Evolutionary conservation across 2,888 invertebrate species (phyloP).

Genomic region (Busseola fusca): DNA sequence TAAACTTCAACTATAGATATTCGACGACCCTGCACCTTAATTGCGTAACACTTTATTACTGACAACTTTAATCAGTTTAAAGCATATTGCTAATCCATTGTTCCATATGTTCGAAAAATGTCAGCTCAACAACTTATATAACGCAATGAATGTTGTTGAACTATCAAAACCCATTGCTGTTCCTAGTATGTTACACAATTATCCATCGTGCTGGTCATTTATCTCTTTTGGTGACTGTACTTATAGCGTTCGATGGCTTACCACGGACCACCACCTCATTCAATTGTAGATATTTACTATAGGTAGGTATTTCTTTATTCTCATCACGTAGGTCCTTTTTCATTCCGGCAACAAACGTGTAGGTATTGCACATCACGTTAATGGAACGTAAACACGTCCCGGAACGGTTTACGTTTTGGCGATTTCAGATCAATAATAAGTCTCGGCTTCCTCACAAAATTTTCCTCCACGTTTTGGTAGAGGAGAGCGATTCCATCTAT

Average conservation of each 20-base stretch:
- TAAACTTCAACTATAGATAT: too few species aligned
- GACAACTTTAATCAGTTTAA: too few species aligned
- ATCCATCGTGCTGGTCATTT: too few species aligned
- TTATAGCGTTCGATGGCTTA: background rate
- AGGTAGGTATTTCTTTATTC: background rate
- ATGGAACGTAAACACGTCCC: background rate
- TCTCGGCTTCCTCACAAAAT: background rate
- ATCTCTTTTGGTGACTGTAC: too few species aligned
- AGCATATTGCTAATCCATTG: too few species aligned
- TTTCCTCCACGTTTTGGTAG: background rate
- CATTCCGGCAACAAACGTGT: background rate
- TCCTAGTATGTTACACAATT: too few species aligned
- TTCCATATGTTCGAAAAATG: too few species aligned
- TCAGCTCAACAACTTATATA: too few species aligned
- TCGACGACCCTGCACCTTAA: too few species aligned
- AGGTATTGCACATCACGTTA: background rate
- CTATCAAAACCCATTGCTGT: too few species aligned
- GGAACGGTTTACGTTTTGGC: conserved; percentile 1
- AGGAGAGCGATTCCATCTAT: background rate
- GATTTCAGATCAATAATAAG: background rate
- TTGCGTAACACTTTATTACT: too few species aligned
- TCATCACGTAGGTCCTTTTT: background rate
- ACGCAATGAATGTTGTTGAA: too few species aligned
- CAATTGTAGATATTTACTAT: background rate
- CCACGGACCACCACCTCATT: background rate